These are phyloP conservation scores for Spicauda simplicius DNA, from an alignment of 2,888 invertebrate species.

Conservation along the genomic window DNA sequence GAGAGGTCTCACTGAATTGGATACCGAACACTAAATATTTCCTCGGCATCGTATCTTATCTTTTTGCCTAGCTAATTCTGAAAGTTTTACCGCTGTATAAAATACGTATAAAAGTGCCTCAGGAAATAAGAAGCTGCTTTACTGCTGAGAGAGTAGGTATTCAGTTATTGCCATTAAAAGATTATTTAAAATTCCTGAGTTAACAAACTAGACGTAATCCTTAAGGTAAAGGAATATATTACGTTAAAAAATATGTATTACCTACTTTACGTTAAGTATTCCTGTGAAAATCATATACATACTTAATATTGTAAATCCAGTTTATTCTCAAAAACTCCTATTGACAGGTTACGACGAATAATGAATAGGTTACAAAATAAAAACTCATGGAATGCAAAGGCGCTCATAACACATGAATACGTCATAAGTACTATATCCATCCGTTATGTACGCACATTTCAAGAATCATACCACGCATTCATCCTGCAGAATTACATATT, in stretches of 20 bases:
- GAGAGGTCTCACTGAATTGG: conserved; percentile 56
- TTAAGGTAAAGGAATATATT: too few species aligned
- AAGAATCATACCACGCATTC: conserved; percentile 11
- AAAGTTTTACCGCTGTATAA: not conserved
- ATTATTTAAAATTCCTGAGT: too few species aligned
- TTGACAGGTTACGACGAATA: too few species aligned
- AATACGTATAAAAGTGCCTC: not conserved
- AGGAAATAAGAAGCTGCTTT: not conserved
- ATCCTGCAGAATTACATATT: conserved; percentile 16
- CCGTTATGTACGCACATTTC: conserved; percentile 3
- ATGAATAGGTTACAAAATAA: not conserved
- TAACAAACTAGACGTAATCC: too few species aligned
- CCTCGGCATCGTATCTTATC: conserved; percentile 44
- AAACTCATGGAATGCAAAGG: not conserved
- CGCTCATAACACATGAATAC: not conserved
- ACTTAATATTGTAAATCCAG: too few species aligned
- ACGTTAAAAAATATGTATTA: too few species aligned
- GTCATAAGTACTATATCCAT: not conserved
- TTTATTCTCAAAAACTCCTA: too few species aligned
- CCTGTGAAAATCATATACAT: too few species aligned
- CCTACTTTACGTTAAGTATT: too few species aligned
- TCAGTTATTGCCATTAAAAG: too few species aligned
- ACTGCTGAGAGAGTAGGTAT: too few species aligned
- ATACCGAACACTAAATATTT: conserved; percentile 50
- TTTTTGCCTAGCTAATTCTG: conserved; percentile 39